Base-by-base conservation (phyloP, 2,888 invertebrate species). In the Octonoba sinensis region DNA sequence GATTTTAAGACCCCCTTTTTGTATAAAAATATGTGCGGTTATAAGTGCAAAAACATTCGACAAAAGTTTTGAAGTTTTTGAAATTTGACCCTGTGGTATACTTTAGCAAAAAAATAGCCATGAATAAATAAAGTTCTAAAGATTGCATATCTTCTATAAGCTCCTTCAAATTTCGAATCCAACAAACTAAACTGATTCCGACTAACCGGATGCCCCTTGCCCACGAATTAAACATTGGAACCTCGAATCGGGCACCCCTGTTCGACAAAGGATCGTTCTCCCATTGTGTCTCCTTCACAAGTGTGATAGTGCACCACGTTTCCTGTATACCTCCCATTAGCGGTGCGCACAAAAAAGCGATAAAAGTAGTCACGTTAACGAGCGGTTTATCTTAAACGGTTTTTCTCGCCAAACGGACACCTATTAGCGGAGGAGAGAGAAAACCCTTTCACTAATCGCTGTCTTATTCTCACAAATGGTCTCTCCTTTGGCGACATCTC, bases 381-480 rank as follows among this genome's bases (percentile, higher is more conserved):
- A 81, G 79, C 79, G 73, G 74, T 81, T 81, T 81, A 81, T 81
- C 79, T 36, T 81, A 81, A 81, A 81, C 79, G 79, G 79, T 81
- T 81, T 81, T 81, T 81, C 79, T 77, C 64, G 57, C 60, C 27
- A 22, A 49, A 51, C 47, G 69, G 79, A 81, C 79, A 74, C 67
- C 79, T 81, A 81, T 81, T 81, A 81, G 74, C 69, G 73, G 74
- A 64, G 67, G 67, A 54, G 49, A 69, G 67, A 47, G 44, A 16
- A 20, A 60, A 59, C 66, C 66, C 60, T 66, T 69, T 69, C 44
- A 47, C 78, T 79, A 81, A 81, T 81, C 73, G 73, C 27, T 67
- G 66, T 59, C 72, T 71, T 79, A 66, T 72, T 72, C 78, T 79
- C 72, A 79, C 78, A 79, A 79, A 79, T 79, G 73, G 73, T 56